phyloP scores from a whole-genome alignment of 2,888 invertebrate species.

The Choristoneura rosaceana region DNA sequence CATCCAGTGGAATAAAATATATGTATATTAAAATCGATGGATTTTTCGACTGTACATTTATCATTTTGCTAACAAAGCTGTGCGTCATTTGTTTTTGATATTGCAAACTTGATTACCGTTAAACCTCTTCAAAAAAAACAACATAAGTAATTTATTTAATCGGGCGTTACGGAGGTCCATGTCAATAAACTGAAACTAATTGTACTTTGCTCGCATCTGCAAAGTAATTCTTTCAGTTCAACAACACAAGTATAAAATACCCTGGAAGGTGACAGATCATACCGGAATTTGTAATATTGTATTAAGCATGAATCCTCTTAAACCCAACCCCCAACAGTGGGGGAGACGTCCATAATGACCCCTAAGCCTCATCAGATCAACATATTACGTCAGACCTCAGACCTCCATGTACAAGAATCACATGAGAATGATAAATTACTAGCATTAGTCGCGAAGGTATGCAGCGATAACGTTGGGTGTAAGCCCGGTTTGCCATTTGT shows the following conservation, averaged over 20 bases:
- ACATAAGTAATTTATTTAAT: too few species aligned
- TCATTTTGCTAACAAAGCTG: not conserved
- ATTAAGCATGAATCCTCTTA: not conserved
- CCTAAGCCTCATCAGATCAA: slow-evolving; percentile 18
- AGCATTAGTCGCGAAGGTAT: slow-evolving; percentile 39
- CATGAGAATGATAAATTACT: slow-evolving; percentile 35
- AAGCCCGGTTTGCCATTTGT: slow-evolving; percentile 40
- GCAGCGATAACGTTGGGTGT: slow-evolving; percentile 31
- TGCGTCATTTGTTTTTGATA: not conserved
- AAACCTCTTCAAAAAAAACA: too few species aligned
- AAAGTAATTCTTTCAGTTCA: too few species aligned
- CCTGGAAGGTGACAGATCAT: not conserved
- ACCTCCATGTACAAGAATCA: slow-evolving; percentile 31
- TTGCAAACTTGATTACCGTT: too few species aligned
- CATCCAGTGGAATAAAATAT: too few species aligned
- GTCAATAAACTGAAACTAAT: too few species aligned
- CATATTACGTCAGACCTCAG: slow-evolving; percentile 16
- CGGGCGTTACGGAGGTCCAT: too few species aligned
- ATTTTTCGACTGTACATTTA: too few species aligned
- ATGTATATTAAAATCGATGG: too few species aligned
- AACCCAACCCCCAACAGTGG: slow-evolving; percentile 2
- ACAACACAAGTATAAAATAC: too few species aligned
- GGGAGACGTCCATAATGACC: slow-evolving; percentile 8
- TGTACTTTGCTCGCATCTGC: too few species aligned
- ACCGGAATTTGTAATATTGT: not conserved